Conservation (phyloP, 1,140 invertebrate genomes). For the Macrobrachium rosenbergii region DNA sequence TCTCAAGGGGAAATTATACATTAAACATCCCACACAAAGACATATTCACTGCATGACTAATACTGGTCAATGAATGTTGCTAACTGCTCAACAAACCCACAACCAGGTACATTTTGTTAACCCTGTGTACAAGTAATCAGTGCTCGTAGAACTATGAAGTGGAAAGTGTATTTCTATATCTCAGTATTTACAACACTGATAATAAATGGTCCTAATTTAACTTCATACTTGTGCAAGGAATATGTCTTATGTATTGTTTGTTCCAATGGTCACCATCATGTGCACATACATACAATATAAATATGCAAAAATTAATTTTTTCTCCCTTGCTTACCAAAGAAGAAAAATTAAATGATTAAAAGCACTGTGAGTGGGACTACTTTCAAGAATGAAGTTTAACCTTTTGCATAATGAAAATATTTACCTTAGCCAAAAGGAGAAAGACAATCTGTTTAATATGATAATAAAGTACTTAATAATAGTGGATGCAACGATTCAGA, state of each 20-base stretch:
- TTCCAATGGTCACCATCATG: conserved; percentile 11
- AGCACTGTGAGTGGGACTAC: too few relatives aligned
- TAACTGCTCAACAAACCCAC: not conserved
- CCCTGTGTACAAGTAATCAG: not conserved
- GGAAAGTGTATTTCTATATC: too few relatives aligned
- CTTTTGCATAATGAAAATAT: too few relatives aligned
- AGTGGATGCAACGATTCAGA: too few relatives aligned
- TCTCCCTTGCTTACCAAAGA: too few relatives aligned
- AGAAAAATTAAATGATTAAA: too few relatives aligned
- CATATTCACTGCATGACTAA: conserved; percentile 23
- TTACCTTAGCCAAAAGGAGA: too few relatives aligned
- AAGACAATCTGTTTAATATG: too few relatives aligned
- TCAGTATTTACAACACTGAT: too few relatives aligned
- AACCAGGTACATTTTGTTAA: not conserved
- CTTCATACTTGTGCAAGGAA: not conserved
- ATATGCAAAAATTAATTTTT: not conserved
- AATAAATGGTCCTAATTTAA: not conserved
- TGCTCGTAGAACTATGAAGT: too few relatives aligned
- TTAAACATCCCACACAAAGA: not conserved
- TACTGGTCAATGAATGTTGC: not conserved
- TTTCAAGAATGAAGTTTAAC: too few relatives aligned
- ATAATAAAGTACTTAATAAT: too few relatives aligned
- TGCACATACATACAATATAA: not conserved
- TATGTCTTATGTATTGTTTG: not conserved
- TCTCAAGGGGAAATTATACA: not conserved